Base-by-base conservation (phyloP, 1,140 invertebrate species). In the Mamestra configurata region DNA sequence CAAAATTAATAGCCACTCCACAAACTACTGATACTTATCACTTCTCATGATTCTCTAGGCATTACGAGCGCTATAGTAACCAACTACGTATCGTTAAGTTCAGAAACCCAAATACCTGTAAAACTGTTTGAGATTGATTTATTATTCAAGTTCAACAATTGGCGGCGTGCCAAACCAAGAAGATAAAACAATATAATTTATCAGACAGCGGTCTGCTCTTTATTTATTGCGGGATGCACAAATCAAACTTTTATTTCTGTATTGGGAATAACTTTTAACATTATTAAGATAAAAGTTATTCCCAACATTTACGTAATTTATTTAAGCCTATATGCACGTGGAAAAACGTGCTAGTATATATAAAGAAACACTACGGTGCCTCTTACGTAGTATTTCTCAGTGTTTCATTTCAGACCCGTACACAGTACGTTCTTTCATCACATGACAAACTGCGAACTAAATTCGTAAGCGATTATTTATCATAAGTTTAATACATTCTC, bases 171-270 rank as follows among this genome's bases (percentile, higher is more conserved):
- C 31, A 40, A 37, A 64, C 59, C 59, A 20, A 31, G 40, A 37
- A 64, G 31, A 64, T 64, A 64, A 64, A 64, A 64, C 59, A 64
- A 64, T 64, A 64, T 64, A 64, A 64, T 64, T 40, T 64, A 64
- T 64, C 59, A 64, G 59, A 11, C 59, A 64, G 59, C 35, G 35
- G 59, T 40, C 20, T 40, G 59, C 35, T 64, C 15, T 20, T 64
- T 64, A 37, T 40, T 61, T 64, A 40, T 64, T 40, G 59, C 59
- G 59, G 59, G 59, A 64, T 64, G 59, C 35, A 64, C 15, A 64
- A 40, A 40, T 64, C 59, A 64, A 64, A 64, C 31, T 64, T 64
- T 20, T 35, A 61, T 35, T 64, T 64, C n/a, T 64, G 8, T 18
- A 20, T 24, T 13, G 20, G 1, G 31, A 64, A 64, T 37, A 37